Conservation (phyloP, 2,888 invertebrate genomes). For the Hermaeophaga mercurialis region DNA sequence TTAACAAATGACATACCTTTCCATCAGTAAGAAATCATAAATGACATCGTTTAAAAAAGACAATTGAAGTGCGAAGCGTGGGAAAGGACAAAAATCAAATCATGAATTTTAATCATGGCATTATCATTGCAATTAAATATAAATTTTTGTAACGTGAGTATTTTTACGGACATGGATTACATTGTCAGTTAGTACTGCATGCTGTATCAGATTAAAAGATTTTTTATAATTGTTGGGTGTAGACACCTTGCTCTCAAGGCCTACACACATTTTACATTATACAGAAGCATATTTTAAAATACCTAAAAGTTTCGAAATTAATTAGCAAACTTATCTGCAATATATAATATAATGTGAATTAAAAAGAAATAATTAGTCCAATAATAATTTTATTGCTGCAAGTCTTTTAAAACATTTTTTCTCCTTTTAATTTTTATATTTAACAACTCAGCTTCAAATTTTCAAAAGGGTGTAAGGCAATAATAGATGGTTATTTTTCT, state of each 20-base stretch:
- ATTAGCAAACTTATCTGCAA: too few relatives aligned
- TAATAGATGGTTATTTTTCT: too few relatives aligned
- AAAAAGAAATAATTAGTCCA: too few relatives aligned
- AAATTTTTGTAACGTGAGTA: constrained; percentile 36
- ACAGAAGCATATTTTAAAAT: too few relatives aligned
- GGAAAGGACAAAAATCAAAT: constrained; percentile 33
- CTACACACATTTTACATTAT: too few relatives aligned
- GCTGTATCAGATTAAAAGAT: constrained; percentile 26
- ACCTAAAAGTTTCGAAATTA: too few relatives aligned
- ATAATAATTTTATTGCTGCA: too few relatives aligned
- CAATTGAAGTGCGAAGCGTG: constrained; percentile 28
- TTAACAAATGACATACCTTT: not conserved
- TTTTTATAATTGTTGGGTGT: constrained; percentile 27
- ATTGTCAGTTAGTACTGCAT: constrained; percentile 26
- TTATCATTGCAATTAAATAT: constrained; percentile 30
- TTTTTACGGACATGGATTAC: constrained; percentile 29
- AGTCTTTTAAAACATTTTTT: too few relatives aligned
- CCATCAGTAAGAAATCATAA: not conserved
- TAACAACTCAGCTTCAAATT: too few relatives aligned
- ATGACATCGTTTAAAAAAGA: constrained; percentile 1
- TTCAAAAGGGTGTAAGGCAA: too few relatives aligned
- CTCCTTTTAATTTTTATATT: too few relatives aligned
- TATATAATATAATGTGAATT: too few relatives aligned
- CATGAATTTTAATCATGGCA: constrained; percentile 25
- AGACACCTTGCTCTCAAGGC: constrained; percentile 33